These are phyloP conservation scores for Diloba caeruleocephala DNA, from an alignment of 2,888 invertebrate genomes.

Conservation along the genomic window DNA sequence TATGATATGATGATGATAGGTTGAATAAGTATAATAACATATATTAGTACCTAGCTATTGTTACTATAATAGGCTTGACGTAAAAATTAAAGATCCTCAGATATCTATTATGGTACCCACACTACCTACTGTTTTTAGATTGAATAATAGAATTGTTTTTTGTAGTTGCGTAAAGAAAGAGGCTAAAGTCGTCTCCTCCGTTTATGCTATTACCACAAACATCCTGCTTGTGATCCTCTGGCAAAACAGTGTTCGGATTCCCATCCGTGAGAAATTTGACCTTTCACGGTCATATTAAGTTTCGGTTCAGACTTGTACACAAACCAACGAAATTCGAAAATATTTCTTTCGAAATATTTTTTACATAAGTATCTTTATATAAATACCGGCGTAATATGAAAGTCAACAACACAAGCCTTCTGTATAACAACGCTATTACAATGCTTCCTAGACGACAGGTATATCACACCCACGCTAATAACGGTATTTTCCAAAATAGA, in stretches of 20 bases:
- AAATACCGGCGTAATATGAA: slow-evolving; percentile 35
- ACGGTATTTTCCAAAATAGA: slow-evolving; percentile 46
- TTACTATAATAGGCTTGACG: no score
- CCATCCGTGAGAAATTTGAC: slow-evolving; percentile 20
- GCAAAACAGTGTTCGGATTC: slow-evolving; percentile 22
- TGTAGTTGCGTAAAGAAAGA: no score
- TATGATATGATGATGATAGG: no score
- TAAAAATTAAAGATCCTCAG: no score
- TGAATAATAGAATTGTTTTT: no score
- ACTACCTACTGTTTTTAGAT: no score
- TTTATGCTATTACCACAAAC: slow-evolving; percentile 21
- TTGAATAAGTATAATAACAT: no score
- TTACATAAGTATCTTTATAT: slow-evolving; percentile 7
- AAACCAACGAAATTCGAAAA: slow-evolving; percentile 1
- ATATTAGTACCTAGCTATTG: no score
- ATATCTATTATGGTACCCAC: no score
- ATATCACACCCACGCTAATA: slow-evolving; percentile 51
- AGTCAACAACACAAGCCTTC: slow-evolving; percentile 33
- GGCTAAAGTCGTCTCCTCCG: no score
- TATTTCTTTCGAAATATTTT: neutral
- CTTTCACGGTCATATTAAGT: slow-evolving; percentile 27
- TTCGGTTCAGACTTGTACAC: slow-evolving; percentile 7
- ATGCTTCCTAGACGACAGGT: slow-evolving; percentile 28
- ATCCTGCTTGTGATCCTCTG: slow-evolving; percentile 15
- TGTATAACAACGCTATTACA: slow-evolving; percentile 46